Base-by-base conservation (phyloP, 53 echinoderm and acorn worm species). In the Paracentrotus lividus region DNA sequence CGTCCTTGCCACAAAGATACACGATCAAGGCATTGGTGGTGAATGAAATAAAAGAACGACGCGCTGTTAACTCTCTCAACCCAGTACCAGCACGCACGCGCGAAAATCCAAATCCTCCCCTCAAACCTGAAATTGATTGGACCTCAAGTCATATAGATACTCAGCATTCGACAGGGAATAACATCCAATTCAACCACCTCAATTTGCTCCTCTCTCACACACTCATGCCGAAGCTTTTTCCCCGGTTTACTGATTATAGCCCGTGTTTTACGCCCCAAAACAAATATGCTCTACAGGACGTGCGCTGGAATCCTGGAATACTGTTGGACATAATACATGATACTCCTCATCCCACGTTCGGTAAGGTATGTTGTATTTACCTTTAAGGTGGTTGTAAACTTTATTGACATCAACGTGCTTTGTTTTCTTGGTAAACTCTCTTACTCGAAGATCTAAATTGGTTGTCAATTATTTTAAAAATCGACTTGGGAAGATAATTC, bases 171-270 rank as follows among this genome's bases (percentile, higher is more conserved):
- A 18, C 72, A 72, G 72, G 4, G 72, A 72, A 72, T 72, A 72
- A 72, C 72, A 40, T 72, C 72, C 72, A 72, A 38, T 72, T 72
- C 72, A 38, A 72, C 72, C 40, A 40, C 27, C 72, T 72, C 2
- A 5, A 34, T 3, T 7, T 4, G 18, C 13, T 36, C 36, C 34
- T 69, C 69, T 72, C 72, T 36, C 2, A 36, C 38, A 40, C 32
- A 16, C 72, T 40, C 36, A 36, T 38, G 40, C 18, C 36, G 5
- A 15, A 36, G 32, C 72, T 36, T 4, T 72, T 20, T 0, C 2
- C 72, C n/a, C 5, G 40, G 18, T 38, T 72, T 36, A 72, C 72
- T 72, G 40, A 72, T 72, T 72, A 36, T 38, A 72, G 4, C 72
- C 40, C 2, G 72, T 72, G 36, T 72, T 72, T 72, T 40, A 40